Percentiles rank a stretch among this genome's conserved stretches.
These are phyloP conservation scores for Leptinotarsa haldemani DNA, from an alignment of 2,888 invertebrate genomes.

Conservation along the genomic window DNA sequence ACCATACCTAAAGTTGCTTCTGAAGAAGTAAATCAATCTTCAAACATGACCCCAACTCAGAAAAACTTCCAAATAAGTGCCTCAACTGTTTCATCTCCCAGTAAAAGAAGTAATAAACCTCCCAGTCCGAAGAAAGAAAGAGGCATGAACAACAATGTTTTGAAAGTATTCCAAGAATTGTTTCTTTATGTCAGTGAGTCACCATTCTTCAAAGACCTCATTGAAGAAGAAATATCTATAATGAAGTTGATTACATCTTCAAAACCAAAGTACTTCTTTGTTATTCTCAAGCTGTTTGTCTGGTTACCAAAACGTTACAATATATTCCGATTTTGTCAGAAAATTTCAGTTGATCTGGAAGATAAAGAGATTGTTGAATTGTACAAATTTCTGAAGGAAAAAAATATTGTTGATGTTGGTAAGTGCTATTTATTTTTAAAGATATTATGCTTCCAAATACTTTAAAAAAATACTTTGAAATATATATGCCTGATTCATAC, in stretches of 20 bases:
- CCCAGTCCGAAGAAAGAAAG: slow-evolving; percentile 18
- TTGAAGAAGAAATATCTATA: slow-evolving; percentile 16
- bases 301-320: slow-evolving; percentile 52
- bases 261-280: slow-evolving; percentile 46
- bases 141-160: not conserved
- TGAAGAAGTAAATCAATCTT: not conserved
- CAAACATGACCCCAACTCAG: not conserved
- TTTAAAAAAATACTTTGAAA: too few species aligned
- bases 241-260: slow-evolving; percentile 1
- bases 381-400: slow-evolving; percentile 46
- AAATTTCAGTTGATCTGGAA: slow-evolving; percentile 43
- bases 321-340: slow-evolving; percentile 47
- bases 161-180: slow-evolving; percentile 14
- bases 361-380: slow-evolving; percentile 47
- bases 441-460: too few species aligned
- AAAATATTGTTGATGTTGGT: slow-evolving; percentile 52
- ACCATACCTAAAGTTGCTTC: not conserved
- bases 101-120: not conserved
- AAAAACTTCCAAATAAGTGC: not conserved
- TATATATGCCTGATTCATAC: too few species aligned
- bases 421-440: slow-evolving; percentile 18
- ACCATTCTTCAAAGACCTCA: not conserved
- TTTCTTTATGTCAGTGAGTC: slow-evolving; percentile 13
- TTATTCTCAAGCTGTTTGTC: slow-evolving; percentile 50
- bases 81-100: not conserved